Base-by-base conservation (phyloP, 2,888 invertebrate species). In the Troides helena region DNA sequence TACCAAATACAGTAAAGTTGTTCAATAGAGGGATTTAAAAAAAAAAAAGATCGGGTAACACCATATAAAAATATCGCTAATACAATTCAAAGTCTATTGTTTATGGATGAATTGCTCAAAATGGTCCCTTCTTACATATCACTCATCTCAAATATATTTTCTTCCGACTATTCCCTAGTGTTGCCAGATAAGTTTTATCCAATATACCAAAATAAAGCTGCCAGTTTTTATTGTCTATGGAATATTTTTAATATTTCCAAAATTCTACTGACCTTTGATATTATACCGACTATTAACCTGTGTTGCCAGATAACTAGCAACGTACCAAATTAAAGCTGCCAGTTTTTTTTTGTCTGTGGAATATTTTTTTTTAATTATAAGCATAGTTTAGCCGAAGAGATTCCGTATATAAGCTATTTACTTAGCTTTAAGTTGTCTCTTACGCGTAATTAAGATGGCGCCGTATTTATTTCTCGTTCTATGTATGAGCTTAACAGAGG, bases 271-370 rank as follows among this genome's bases (percentile, higher is more conserved):
- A 25, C 3, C 30, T 3, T 30, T 30, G 30, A 30, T 3, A 4
- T 30, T 3, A 30, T 30, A 30, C 30, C 30, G 5, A 30, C 30
- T 3, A 30, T 30, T 3, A 30, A 0, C 30, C 30, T 30, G 30
- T 30, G 30, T 30, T 30, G 21, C 43, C 43, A 43, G 43, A 43
- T 43, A 43, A 43, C 1, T 43, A 8, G 12, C 8, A 43, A 39
- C 2, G 78, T 81, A 87, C 89, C 88, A 89, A 89, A 89, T 78
- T 65, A 74, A 76, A 78, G 77, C 80, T 85, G 89, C 89, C 89
- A 90, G 89, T 21, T 21, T 89, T 85, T 43, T 56, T 79, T 76
- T 73, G 71, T 77, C 68, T 76, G 74, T 77, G 71, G 77, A 78
- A 78, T 21, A 1, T 21, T 74, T 75, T 68, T 70, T 74, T 70